Conservation (phyloP, 2,888 invertebrate species). For the Ichneumoninae sp. region DNA sequence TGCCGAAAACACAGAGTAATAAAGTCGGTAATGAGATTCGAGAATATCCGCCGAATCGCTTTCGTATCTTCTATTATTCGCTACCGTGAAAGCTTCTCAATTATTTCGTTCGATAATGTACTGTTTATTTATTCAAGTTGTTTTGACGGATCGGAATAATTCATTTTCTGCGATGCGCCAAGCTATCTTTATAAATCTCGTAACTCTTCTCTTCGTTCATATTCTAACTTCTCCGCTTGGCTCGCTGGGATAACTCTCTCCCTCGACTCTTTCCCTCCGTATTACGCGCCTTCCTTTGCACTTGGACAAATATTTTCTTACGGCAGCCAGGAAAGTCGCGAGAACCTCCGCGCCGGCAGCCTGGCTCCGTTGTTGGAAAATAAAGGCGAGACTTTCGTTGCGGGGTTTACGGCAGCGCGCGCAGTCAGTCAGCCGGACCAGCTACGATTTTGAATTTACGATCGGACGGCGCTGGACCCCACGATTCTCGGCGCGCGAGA, state of each 20-base stretch:
- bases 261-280: constrained; percentile 8
- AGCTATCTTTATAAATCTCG: not conserved
- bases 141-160: not conserved
- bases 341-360: not conserved
- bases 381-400: constrained; percentile 4
- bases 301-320: constrained; percentile 76
- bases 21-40: too few relatives aligned
- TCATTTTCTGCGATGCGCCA: not conserved
- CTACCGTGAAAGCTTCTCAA: not conserved
- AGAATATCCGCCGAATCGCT: too few relatives aligned
- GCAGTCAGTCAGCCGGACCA: not conserved
- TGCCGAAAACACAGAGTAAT: not conserved
- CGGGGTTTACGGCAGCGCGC: constrained; percentile 6
- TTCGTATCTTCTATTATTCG: not conserved
- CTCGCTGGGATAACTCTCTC: not conserved
- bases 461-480: constrained; percentile 5
- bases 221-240: not conserved
- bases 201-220: constrained; percentile 1
- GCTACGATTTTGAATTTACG: constrained; percentile 45
- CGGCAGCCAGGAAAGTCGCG: constrained; percentile 35
- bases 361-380: constrained; percentile 4
- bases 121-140: constrained; percentile 1
- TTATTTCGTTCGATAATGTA: constrained; percentile 9
- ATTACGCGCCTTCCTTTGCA: constrained; percentile 62
- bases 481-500: not conserved